phyloP scores from a whole-genome alignment of 2,888 invertebrate species.

The Himalopsyche japonica region DNA sequence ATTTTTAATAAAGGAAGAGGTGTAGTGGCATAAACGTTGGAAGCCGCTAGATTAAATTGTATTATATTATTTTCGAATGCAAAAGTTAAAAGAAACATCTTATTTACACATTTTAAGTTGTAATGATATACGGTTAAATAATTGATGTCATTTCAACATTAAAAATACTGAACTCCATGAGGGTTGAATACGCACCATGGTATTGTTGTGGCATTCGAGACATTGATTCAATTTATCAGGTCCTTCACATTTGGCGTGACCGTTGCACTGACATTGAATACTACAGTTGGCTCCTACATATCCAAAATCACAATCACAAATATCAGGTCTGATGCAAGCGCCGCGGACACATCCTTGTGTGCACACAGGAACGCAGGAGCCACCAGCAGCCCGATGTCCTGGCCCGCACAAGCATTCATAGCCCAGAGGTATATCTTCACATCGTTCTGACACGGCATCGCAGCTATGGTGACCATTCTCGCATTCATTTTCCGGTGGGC shows the following conservation, averaged over 20 bases:
- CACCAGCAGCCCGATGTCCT: conserved; percentile 66
- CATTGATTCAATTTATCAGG: conserved; percentile 83
- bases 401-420: conserved; percentile 84
- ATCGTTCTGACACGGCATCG: conserved; percentile 82
- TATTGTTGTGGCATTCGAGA: conserved; percentile 85
- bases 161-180: too few species aligned
- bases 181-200: conserved; percentile 64
- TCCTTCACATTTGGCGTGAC: conserved; percentile 89
- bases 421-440: conserved; percentile 79
- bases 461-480: conserved; percentile 89
- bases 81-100: too few species aligned
- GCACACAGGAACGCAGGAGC: conserved; percentile 79
- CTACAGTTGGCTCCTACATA: conserved; percentile 94
- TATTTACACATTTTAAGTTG: too few species aligned
- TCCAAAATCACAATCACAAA: conserved; percentile 90
- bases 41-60: too few species aligned
- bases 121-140: neutral
- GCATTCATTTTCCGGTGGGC: conserved; percentile 94
- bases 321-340: conserved; percentile 78
- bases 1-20: too few species aligned
- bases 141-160: too few species aligned
- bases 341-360: conserved; percentile 85
- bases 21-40: too few species aligned
- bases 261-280: conserved; percentile 92
- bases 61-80: too few species aligned